Evolutionary conservation across 2,797 vertebrate species (phyloP), one percentile per base, ranked within the genome.

Genomic region (Xenops minutus): DNA sequence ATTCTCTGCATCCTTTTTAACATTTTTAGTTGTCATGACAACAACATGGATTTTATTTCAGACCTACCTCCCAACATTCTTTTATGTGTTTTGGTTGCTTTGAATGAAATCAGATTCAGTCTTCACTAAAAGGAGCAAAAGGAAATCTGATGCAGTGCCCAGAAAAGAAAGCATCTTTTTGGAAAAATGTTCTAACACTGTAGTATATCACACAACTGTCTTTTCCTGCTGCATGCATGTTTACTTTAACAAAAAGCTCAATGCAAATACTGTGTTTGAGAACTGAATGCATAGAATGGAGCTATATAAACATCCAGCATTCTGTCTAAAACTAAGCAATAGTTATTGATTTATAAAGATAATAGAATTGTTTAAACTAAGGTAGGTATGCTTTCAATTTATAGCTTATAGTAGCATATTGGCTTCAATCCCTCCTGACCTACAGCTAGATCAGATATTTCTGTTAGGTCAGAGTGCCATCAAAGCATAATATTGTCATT

Each of bases 11-110:
- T 95, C 73, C 84, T 92, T 96, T 94, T 97, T 91, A 96, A 74
- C 88, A 97, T 96, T 96, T 96, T 95, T 55, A 49, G 96, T 98
- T 98, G 96, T 96, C 94, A 97, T 97, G 97, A 93, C 97, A 97
- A 98, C 97, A 89, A 90, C 92, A 95, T 24, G 26, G 67, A 89
- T 88, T 96, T 96, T 95, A 75, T 93, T 84, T 97, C 95, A 94
- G 89, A 83, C 58, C 63, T 96, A 91, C 72, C 74, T 88, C 55
- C 30, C 72, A 68, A 81, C 49, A 61, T 69, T 84, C 71, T 91
- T 88, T 58, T 44, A 34, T 21, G 26, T 41, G 29, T 75, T 91
- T 95, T 86, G 58, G 49, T 88, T 90, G 51, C 46, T 95, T 96
- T 92, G 43, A 96, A 86, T 89, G 87, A 96, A 89, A 96, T 96